phyloP scores from a whole-genome alignment of 2,888 invertebrate species.

The Byasa hedistus region DNA sequence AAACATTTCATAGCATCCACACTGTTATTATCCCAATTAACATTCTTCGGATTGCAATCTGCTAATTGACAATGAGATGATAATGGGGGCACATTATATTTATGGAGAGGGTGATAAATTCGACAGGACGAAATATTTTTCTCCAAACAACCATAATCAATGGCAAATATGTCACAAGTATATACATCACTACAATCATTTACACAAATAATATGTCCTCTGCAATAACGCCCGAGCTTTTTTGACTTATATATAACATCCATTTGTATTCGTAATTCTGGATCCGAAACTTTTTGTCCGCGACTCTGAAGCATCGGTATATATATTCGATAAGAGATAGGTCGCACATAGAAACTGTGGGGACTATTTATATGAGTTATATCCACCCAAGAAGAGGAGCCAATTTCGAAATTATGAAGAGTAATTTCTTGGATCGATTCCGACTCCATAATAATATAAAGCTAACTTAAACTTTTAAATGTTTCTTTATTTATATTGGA shows the following conservation, averaged over 20 bases:
- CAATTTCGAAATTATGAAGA: conserved; percentile 20
- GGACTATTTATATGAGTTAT: conserved; percentile 35
- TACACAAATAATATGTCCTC: conserved; percentile 33
- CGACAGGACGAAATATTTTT: conserved; percentile 34
- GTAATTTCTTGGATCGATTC: conserved; percentile 13
- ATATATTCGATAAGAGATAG: conserved; percentile 28
- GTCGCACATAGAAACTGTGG: conserved; percentile 36
- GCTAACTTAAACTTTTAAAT: neutral
- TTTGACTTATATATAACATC: conserved; percentile 21
- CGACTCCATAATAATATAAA: conserved; percentile 12
- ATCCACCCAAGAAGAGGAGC: conserved; percentile 32
- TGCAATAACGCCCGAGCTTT: conserved; percentile 19
- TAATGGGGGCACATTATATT: conserved; percentile 34
- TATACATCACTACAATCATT: conserved; percentile 17
- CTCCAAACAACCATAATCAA: conserved; percentile 44
- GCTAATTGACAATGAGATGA: conserved; percentile 41
- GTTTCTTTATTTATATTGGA: no score
- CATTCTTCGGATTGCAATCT: conserved; percentile 38
- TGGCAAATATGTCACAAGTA: conserved; percentile 39
- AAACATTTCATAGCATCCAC: conserved; percentile 41
- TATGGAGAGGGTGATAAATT: conserved; percentile 29
- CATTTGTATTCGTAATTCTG: conserved; percentile 9
- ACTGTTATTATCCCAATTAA: conserved; percentile 31
- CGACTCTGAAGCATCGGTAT: conserved; percentile 22
- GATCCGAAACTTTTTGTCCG: neutral